A percentile compares a stretch with the other conserved stretches of the same genome.
Evolutionary conservation across 2,113 vertebrate genomes (phyloP).

Genomic region (Cyphomyrus discorhynchus): DNA sequence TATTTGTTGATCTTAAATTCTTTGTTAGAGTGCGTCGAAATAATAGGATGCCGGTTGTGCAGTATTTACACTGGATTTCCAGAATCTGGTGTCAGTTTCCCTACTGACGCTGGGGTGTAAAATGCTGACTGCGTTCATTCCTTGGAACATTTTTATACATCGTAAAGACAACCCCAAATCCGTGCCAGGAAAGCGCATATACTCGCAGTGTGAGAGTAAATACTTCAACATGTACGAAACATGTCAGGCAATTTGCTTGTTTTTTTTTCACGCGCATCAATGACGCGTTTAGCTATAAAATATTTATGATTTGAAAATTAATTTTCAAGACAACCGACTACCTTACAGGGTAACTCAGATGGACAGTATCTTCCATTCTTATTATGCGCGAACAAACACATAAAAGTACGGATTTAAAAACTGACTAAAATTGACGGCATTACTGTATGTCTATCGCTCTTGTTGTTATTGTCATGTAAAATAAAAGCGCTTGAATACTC

Average conservation of each 20-base stretch:
- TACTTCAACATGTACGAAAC: background rate
- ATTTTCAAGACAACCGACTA: background rate
- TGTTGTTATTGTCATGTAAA: constrained; percentile 2
- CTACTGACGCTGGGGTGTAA: background rate
- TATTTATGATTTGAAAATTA: background rate
- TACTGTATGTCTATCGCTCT: background rate
- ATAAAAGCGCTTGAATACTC: background rate
- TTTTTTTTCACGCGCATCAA: background rate
- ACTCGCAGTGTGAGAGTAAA: background rate
- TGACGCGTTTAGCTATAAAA: background rate
- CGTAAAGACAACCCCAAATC: background rate
- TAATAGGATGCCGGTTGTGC: background rate
- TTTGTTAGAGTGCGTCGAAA: background rate
- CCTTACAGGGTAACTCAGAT: background rate
- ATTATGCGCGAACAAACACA: background rate
- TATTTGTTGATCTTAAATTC: background rate
- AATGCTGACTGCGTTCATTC: constrained; percentile 7
- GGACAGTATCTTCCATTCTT: background rate
- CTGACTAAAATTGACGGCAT: background rate
- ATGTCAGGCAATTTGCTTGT: background rate
- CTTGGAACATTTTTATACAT: background rate
- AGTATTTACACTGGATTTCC: background rate
- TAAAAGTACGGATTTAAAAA: background rate
- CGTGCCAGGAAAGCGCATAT: background rate
- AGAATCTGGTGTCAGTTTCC: background rate